Conservation (phyloP, 2,113 vertebrate species). For the Meles meles region DNA sequence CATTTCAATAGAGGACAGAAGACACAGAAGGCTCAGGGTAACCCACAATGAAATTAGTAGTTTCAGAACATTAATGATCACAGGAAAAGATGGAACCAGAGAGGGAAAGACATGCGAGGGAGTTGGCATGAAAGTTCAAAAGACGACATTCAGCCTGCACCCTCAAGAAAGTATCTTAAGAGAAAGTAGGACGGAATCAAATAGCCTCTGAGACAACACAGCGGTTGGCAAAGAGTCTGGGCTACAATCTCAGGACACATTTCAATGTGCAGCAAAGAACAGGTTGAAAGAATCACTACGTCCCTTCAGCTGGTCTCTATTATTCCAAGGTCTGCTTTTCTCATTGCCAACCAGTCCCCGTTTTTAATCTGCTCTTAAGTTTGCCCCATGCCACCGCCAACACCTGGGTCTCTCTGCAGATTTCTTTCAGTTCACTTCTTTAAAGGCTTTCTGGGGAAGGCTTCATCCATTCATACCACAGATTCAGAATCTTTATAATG, state of each 20-base stretch:
- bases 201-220: conserved; percentile 11
- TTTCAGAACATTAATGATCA: not conserved
- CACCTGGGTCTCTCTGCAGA: not conserved
- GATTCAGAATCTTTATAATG: conserved; percentile 5
- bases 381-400: not conserved
- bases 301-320: not conserved
- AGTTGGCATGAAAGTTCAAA: not conserved
- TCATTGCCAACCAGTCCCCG: not conserved
- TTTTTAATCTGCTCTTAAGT: not conserved
- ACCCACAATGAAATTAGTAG: conserved; percentile 22
- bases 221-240: not conserved
- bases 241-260: not conserved
- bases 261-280: not conserved
- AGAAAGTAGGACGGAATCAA: conserved; percentile 50
- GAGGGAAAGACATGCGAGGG: not conserved
- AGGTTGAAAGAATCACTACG: not conserved
- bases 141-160: not conserved
- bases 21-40: not conserved
- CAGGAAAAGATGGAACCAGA: not conserved
- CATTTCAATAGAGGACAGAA: not conserved
- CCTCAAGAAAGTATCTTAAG: not conserved
- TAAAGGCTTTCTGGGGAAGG: not conserved
- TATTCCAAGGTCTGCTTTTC: not conserved
- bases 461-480: not conserved
- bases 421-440: conserved; percentile 6